Evolutionary conservation across 2,797 vertebrate species (phyloP).

Genomic region (Helicolenus hilgendorfi): DNA sequence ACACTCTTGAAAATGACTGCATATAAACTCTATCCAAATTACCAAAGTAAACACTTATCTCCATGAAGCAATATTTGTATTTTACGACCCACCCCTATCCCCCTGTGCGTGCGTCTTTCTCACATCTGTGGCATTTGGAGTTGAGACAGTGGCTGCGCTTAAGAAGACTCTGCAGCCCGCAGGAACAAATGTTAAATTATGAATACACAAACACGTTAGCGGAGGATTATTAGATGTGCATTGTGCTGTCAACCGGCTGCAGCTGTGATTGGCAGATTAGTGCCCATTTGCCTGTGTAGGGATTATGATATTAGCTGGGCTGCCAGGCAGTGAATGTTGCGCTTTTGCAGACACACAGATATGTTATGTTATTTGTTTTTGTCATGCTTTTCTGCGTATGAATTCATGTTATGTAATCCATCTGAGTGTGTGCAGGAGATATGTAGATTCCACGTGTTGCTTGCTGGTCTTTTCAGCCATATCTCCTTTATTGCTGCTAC

Average conservation of each 20-base stretch:
- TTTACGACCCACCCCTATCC: not conserved
- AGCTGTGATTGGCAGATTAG: constrained; percentile 72
- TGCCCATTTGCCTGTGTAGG: constrained; percentile 55
- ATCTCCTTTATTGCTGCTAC: not conserved
- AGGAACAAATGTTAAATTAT: constrained; percentile 53
- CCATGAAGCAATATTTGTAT: constrained; percentile 18
- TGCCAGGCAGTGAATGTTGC: constrained; percentile 26
- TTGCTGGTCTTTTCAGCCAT: not conserved
- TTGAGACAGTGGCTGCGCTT: constrained; percentile 1
- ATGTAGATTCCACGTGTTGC: not conserved
- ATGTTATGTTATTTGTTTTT: constrained; percentile 27
- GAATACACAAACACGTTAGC: constrained; percentile 68
- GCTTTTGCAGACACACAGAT: constrained; percentile 27
- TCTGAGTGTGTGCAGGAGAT: not conserved
- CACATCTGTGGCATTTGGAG: not conserved
- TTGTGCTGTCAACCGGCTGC: constrained; percentile 55
- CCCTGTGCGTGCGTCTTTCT: not conserved
- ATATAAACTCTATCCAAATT: not conserved
- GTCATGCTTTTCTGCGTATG: constrained; percentile 7
- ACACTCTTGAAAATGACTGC: not conserved
- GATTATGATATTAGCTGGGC: constrained; percentile 59
- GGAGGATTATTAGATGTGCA: constrained; percentile 70
- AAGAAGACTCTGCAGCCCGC: constrained; percentile 2
- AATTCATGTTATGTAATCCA: constrained; percentile 20
- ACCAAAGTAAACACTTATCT: constrained; percentile 12